These are phyloP conservation scores for Heteronetta atricapilla DNA, from an alignment of 2,113 vertebrate species.

Conservation along the genomic window DNA sequence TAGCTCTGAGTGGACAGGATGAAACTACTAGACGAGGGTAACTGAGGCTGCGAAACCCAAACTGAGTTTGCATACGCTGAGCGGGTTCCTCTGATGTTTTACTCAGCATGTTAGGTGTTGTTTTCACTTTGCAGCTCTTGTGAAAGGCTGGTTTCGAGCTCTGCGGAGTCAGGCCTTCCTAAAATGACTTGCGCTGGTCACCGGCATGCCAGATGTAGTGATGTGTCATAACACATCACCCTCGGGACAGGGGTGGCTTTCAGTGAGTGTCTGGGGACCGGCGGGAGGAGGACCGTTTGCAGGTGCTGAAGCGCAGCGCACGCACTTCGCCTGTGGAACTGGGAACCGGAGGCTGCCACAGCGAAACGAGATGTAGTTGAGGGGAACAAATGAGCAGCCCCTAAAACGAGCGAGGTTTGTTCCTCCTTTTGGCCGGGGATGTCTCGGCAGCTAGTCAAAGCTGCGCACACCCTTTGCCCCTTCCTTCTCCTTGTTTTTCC, in stretches of 20 bases:
- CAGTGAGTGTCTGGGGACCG: fast-evolving
- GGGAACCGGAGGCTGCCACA: neutral
- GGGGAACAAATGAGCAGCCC: neutral
- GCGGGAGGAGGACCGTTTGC: neutral
- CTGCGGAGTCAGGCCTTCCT: conserved; percentile 14
- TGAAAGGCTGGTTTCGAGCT: conserved; percentile 5
- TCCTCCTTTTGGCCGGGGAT: neutral
- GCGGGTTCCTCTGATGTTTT: conserved; percentile 2
- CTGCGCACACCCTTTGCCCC: neutral
- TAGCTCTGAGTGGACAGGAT: neutral
- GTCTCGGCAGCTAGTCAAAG: neutral
- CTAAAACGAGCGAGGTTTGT: neutral
- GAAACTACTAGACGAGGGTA: neutral
- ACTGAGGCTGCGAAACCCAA: neutral
- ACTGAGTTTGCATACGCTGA: conserved; percentile 29
- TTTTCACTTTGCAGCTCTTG: conserved; percentile 21
- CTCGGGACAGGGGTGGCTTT: neutral
- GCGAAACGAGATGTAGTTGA: neutral
- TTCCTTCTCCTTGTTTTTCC: neutral
- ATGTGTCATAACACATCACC: neutral
- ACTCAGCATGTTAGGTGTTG: conserved; percentile 2
- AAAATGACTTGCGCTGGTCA: neutral
- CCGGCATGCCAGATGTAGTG: neutral
- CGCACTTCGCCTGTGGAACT: neutral
- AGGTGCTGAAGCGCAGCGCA: fast-evolving